Base-by-base conservation (phyloP, 2,797 vertebrate species). In the Poecilia picta region DNA sequence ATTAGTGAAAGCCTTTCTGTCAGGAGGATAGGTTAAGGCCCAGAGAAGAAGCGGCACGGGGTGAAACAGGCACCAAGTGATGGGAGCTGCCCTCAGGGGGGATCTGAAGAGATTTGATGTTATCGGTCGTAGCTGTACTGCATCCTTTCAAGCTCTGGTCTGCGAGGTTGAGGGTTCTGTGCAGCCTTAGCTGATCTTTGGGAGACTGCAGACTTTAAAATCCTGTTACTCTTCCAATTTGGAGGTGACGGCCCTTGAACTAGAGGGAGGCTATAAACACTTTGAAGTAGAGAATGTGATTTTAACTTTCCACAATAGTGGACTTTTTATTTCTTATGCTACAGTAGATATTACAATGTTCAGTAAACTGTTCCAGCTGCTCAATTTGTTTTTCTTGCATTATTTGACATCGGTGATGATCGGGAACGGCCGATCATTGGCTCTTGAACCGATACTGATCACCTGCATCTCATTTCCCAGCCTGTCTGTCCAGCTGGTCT, bases 1-100 rank as follows among this genome's bases (percentile, higher is more conserved):
- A 90, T 93, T 86, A 91, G 85, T 62, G 75, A 81, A 86, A 92
- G 88, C 89, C 85, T 23, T 85, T 89, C 83, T 93, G 93, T 92
- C 94, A 93, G 89, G 85, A 88, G 85, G 84, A 87, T 86, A 91
- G 84, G 87, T 89, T 89, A 83, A 73, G 81, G 85, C 86, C 82
- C 70, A 53, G 86, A 70, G 8, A 85, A 85, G 83, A 72, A 79
- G 64, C 46, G 31, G 88, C 78, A 75, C 20, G 0, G 89, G 90
- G 73, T 76, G 84, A 88, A 87, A 81, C 87, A 43, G 85, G 84
- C 84, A 87, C 81, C 85, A 85, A 81, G 81, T 89, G 92, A 91
- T 87, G 77, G 77, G 81, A 80, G 81, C 12, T 53, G 47, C 85
- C 84, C 85, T 73, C 72, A 59, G 89, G 89, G 82, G 59, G 31